Base-by-base conservation (phyloP, 2,113 vertebrate genomes). In the Benitochromis conjunctus region DNA sequence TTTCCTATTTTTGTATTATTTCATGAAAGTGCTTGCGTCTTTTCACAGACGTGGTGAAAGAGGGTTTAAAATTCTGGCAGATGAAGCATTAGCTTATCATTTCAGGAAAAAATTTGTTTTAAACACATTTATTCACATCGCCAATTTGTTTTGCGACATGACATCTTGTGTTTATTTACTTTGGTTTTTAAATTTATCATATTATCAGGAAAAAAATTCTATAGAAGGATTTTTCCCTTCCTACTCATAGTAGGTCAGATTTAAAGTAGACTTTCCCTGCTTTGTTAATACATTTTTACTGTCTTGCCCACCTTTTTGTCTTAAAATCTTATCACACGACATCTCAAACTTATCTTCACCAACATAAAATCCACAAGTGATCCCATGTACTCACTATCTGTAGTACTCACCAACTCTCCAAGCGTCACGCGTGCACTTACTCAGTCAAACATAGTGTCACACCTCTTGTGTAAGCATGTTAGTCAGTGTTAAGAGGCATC, bases 391-490 rank as follows among this genome's bases (percentile, higher is more conserved):
- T 89, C 74, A 53, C 66, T 46, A 46, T 87, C 29, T 80, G 83
- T 11, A 85, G 77, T 9, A 81, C 76, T 87, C 76, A 54, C 82
- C 64, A 56, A 83, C 81, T 91, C 88, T 88, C 60, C 43, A 91
- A 89, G 89, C 81, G 51, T 92, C 90, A 89, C 83, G 82, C 51
- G 43, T 88, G 77, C 57, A 80, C 91, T 91, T 79, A 88, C 82
- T 81, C 55, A 53, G 86, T 76, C 88, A 76, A n/a, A 81, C 74
- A 80, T 24, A 81, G 88, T 85, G 92, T 94, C 91, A 92, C 94
- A 94, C 93, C 92, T 95, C 91, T 87, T 92, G 92, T 93, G 90
- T 91, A 83, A 93, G 88, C 60, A 7, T 84, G 90, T 83, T 88
- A 83, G 93, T 90, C 79, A 2, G 88, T 79, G 86, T 85, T 88